Evolutionary conservation across 2,113 vertebrate genomes (phyloP).

Genomic region (Pangasianodon hypophthalmus): DNA sequence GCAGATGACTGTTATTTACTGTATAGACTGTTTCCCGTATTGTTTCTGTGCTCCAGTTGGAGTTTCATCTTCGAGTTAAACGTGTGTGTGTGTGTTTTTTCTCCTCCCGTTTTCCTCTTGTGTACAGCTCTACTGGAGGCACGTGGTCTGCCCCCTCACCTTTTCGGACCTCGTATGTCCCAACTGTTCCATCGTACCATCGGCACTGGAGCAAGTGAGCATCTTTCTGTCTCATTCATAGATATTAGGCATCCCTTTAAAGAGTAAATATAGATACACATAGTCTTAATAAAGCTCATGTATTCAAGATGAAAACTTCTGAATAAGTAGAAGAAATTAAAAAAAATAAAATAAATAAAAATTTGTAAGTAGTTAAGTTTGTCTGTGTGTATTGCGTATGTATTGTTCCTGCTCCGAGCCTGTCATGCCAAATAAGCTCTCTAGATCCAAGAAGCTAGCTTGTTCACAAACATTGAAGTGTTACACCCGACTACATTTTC

Average conservation of each 20-base stretch:
- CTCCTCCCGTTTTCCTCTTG: not conserved
- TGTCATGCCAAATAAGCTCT: not conserved
- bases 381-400: not conserved
- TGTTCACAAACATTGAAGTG: not conserved
- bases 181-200: constrained; percentile 99
- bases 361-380: too few relatives aligned
- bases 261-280: not conserved
- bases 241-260: not conserved
- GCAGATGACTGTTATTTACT: not conserved
- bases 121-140: constrained; percentile 91
- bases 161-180: constrained; percentile 98
- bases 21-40: not conserved
- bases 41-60: not conserved
- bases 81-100: not conserved
- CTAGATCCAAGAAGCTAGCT: not conserved
- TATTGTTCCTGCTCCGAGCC: not conserved
- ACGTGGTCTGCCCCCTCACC: constrained; percentile 96
- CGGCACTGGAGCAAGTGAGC: constrained; percentile 98
- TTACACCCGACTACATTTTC: not conserved
- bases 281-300: not conserved
- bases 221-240: not conserved
- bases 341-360: too few relatives aligned
- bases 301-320: not conserved
- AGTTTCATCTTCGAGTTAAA: not conserved
- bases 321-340: not conserved